Conservation (phyloP, 2,888 invertebrate genomes). For the Meiosimyza platycephala region DNA sequence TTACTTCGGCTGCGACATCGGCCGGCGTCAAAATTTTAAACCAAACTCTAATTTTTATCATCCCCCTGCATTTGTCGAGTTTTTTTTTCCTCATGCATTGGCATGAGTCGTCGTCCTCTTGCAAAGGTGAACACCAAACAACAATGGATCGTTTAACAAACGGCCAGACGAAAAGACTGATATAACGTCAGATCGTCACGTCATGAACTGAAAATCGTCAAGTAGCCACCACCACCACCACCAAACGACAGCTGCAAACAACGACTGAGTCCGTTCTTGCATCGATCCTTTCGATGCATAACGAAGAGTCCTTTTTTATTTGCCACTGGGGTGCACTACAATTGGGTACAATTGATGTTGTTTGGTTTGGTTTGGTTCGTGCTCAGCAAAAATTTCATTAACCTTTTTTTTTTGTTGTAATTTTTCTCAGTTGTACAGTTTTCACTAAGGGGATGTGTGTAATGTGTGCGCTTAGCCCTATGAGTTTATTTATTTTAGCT, state of each 20-base stretch:
- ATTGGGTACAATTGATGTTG: neutral
- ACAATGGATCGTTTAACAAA: neutral
- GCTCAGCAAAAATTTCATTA: slow-evolving; percentile 23
- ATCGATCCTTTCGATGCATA: neutral
- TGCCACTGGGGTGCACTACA: too few relatives aligned
- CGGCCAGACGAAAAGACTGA: slow-evolving; percentile 13
- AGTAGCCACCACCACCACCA: neutral
- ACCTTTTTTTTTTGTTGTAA: slow-evolving; percentile 25
- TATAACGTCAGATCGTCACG: neutral
- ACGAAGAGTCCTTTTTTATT: too few relatives aligned
- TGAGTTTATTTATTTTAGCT: too few relatives aligned
- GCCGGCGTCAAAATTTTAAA: too few relatives aligned
- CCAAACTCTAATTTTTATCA: too few relatives aligned
- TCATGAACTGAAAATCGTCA: neutral
- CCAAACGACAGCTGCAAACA: slow-evolving; percentile 35
- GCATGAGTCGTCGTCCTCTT: slow-evolving; percentile 1
- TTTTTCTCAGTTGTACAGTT: slow-evolving; percentile 12
- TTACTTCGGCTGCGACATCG: too few relatives aligned
- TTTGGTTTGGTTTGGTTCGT: slow-evolving; percentile 16
- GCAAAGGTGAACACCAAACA: neutral
- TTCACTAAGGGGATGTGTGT: too few relatives aligned
- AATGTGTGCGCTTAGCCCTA: too few relatives aligned
- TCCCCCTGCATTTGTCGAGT: neutral
- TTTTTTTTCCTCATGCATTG: slow-evolving; percentile 9
- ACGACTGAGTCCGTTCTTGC: slow-evolving; percentile 7